Conservation (phyloP, 2,797 vertebrate genomes). For the Gymnodraco acuticeps region DNA sequence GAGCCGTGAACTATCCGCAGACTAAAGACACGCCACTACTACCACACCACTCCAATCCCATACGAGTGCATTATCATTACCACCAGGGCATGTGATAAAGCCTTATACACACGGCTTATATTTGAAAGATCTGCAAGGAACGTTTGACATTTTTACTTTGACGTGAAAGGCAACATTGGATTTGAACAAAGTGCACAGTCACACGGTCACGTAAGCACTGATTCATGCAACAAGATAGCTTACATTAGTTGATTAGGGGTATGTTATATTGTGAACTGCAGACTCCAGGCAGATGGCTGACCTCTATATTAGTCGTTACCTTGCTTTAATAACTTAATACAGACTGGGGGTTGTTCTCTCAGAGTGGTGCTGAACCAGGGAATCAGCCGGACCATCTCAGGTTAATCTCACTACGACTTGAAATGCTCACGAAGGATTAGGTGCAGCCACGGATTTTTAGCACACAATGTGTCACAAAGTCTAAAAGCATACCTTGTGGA, state of each 20-base stretch:
- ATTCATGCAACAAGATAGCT: conserved; percentile 20
- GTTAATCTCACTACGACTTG: conserved; percentile 82
- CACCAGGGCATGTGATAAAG: conserved; percentile 21
- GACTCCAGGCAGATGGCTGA: conserved; percentile 63
- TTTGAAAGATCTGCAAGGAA: conserved; percentile 8
- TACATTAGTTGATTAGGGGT: conserved; percentile 47
- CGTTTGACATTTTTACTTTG: conserved; percentile 24
- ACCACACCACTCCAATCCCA: conserved; percentile 46
- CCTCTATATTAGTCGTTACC: conserved; percentile 55
- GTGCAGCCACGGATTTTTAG: conserved; percentile 67
- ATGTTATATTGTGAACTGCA: conserved; percentile 28
- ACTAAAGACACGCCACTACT: conserved; percentile 40
- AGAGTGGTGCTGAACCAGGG: conserved; percentile 55
- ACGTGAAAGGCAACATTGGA: neutral
- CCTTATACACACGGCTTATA: conserved; percentile 11
- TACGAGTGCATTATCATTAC: conserved; percentile 36
- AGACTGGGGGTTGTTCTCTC: conserved; percentile 54
- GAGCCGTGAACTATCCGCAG: conserved; percentile 49
- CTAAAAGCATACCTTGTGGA: conserved; percentile 36
- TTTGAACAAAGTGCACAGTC: neutral
- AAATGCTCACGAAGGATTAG: conserved; percentile 80
- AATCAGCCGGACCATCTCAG: conserved; percentile 82
- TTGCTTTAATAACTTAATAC: conserved; percentile 63
- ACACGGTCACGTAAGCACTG: neutral
- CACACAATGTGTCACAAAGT: conserved; percentile 52